phyloP scores from a whole-genome alignment of 2,888 invertebrate genomes.

The Conistra vaccinii region DNA sequence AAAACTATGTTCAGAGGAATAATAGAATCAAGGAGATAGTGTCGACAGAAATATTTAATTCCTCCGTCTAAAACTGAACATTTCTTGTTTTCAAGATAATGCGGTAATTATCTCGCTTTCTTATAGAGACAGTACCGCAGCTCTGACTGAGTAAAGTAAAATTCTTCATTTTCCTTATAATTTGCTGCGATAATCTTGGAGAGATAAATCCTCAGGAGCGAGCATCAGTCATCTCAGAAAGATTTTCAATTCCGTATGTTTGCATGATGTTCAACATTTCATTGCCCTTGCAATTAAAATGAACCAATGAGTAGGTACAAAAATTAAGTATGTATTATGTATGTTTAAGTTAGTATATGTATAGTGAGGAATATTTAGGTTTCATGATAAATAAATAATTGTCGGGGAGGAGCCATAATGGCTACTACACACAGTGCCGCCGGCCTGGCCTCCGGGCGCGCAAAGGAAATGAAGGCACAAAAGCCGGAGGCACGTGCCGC shows the following conservation, averaged over 20 bases:
- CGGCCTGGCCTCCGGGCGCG: too few species aligned
- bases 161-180: conserved; percentile 3
- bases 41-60: conserved; percentile 2
- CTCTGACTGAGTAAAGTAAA: not conserved
- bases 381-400: too few species aligned
- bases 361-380: too few species aligned
- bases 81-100: conserved; percentile 17
- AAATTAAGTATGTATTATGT: too few species aligned
- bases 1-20: not conserved
- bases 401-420: too few species aligned
- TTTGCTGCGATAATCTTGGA: not conserved
- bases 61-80: not conserved
- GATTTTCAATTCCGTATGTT: not conserved
- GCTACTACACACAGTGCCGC: too few species aligned
- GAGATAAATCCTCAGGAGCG: not conserved
- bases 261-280: not conserved
- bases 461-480: too few species aligned
- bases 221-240: not conserved
- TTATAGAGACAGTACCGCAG: not conserved
- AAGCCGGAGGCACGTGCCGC: too few species aligned
- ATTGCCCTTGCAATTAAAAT: not conserved
- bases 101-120: not conserved
- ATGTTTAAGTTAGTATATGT: too few species aligned
- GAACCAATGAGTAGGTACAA: too few species aligned
- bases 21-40: not conserved